Percentiles rank a stretch among this genome's conserved stretches.
phyloP scores from a whole-genome alignment of 2,888 invertebrate genomes.

The Lasiommata megera region DNA sequence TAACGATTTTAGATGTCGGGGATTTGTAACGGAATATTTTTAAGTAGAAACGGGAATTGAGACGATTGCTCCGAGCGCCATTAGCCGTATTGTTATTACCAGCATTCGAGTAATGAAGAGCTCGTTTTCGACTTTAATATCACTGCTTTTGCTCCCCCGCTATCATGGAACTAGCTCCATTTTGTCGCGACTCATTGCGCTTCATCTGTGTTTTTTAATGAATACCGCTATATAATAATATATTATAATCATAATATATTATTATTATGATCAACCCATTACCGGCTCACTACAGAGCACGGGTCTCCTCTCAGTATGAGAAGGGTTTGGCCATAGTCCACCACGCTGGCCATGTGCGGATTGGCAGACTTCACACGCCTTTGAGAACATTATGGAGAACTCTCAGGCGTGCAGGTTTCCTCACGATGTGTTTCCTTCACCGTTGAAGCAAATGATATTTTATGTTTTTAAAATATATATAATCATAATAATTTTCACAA shows the following conservation, averaged over 20 bases:
- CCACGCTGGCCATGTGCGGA: too few relatives aligned
- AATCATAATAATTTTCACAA: background rate
- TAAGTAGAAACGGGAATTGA: constrained; percentile 61
- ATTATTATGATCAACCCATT: too few relatives aligned
- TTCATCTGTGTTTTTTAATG: constrained; percentile 58
- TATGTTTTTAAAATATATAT: too few relatives aligned
- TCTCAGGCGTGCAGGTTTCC: too few relatives aligned
- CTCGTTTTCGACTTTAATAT: constrained; percentile 77
- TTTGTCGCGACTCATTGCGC: constrained; percentile 62
- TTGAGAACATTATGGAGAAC: too few relatives aligned
- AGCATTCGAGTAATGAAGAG: constrained; percentile 75
- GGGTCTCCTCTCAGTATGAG: too few relatives aligned
- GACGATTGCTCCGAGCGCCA: constrained; percentile 65
- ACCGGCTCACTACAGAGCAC: too few relatives aligned
- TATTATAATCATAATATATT: too few relatives aligned
- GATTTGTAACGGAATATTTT: constrained; percentile 63
- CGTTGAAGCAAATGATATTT: too few relatives aligned
- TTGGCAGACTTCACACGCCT: too few relatives aligned
- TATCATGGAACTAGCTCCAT: constrained; percentile 63
- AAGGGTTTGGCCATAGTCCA: too few relatives aligned
- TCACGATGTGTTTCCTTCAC: too few relatives aligned
- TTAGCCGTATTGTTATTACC: constrained; percentile 79
- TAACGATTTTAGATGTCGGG: constrained; percentile 38
- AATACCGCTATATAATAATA: constrained; percentile 52
- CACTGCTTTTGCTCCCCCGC: constrained; percentile 65